These are phyloP conservation scores for Drosophila pseudoobscura DNA, from an alignment of 1,140 invertebrate genomes.

Conservation along the genomic window DNA sequence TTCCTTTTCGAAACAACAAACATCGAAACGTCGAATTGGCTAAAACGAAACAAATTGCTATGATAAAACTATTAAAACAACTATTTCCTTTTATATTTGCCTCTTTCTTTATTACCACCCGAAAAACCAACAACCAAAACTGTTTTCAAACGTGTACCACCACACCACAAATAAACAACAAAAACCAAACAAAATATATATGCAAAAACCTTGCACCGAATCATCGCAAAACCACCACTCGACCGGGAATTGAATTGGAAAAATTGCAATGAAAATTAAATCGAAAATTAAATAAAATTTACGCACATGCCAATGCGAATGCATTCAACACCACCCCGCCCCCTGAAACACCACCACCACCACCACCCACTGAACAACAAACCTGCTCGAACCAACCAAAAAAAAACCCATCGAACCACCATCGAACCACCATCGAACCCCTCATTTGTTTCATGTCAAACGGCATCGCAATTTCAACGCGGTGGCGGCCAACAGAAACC, in stretches of 20 bases:
- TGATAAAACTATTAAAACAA: constrained; percentile 82
- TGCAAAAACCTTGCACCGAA: constrained; percentile 45
- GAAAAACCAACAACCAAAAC: constrained; percentile 40
- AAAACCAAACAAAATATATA: constrained; percentile 44
- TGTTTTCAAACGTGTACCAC: constrained; percentile 73
- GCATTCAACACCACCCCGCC: background rate
- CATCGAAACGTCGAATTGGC: constrained; percentile 58
- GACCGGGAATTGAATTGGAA: constrained; percentile 72
- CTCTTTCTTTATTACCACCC: constrained; percentile 71
- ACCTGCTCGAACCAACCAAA: constrained; percentile 29
- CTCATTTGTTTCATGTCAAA: constrained; percentile 74
- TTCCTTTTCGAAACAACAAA: constrained; percentile 6
- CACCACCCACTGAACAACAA: constrained; percentile 17
- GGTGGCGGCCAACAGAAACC: constrained; percentile 89
- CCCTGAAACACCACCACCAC: constrained; percentile 3
- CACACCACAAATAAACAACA: constrained; percentile 45
- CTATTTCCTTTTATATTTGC: constrained; percentile 79
- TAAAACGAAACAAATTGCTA: constrained; percentile 55
- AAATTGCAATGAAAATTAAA: constrained; percentile 74
- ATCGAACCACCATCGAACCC: constrained; percentile 29
- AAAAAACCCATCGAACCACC: constrained; percentile 28
- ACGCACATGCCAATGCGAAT: constrained; percentile 56
- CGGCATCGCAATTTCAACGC: constrained; percentile 76
- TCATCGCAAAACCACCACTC: constrained; percentile 63
- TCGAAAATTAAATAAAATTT: constrained; percentile 79